Conservation (phyloP, 53 echinoderm and acorn worm genomes). For the Stichopus horrens region DNA sequence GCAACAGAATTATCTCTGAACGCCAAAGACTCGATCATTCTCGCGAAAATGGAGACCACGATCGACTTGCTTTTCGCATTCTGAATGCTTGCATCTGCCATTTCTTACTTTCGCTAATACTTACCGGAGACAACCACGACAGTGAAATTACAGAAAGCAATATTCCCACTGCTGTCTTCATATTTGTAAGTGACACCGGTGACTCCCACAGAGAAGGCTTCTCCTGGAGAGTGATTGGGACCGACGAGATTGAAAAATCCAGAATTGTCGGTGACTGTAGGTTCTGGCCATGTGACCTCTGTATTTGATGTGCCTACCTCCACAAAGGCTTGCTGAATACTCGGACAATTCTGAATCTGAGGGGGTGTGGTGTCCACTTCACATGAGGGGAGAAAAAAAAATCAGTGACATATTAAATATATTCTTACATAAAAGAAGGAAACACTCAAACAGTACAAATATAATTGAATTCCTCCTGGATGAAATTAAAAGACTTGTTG, state of each 20-base stretch:
- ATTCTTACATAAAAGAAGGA: too few species aligned
- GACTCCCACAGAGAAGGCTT: neutral
- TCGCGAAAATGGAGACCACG: too few species aligned
- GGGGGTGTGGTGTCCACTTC: constrained; percentile 31
- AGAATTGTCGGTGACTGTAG: constrained; percentile 42
- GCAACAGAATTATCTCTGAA: too few species aligned
- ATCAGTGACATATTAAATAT: too few species aligned
- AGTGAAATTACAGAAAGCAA: neutral
- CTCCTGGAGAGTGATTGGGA: neutral
- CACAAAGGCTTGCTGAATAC: neutral
- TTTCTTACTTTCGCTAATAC: neutral
- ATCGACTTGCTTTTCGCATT: too few species aligned
- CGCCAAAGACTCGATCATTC: too few species aligned
- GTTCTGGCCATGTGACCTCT: constrained; percentile 13
- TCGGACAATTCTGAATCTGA: constrained; percentile 43
- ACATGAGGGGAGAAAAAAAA: neutral
- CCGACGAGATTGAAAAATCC: neutral
- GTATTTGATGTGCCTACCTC: neutral
- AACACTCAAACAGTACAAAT: too few species aligned
- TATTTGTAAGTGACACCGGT: constrained; percentile 15
- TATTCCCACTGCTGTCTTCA: constrained; percentile 26
- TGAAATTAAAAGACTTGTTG: too few species aligned
- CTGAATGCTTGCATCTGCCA: too few species aligned
- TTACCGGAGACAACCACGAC: constrained; percentile 26
- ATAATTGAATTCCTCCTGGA: too few species aligned